Evolutionary conservation across 1,140 invertebrate genomes (phyloP), one percentile per base, ranked within the genome.

Genomic region (Drosophila azteca): DNA sequence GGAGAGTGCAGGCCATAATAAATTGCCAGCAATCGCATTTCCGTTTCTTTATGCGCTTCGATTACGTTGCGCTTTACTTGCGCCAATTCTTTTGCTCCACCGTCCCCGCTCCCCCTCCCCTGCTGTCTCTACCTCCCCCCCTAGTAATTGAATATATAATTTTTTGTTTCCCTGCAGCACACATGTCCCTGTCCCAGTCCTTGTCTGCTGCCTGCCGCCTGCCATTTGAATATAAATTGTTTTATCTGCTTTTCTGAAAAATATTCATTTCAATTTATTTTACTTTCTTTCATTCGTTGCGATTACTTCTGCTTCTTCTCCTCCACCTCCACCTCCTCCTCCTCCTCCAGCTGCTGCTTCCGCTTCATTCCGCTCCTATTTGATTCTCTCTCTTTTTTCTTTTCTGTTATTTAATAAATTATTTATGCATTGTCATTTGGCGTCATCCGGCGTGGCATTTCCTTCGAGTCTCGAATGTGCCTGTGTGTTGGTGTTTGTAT

Each of bases 221-320:
- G 76, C 61, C 84, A 88, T 88, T 88, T 88, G 83, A 89, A 89
- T 88, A 88, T 88, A 88, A 88, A 88, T 88, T 88, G 83, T 88
- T 88, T 88, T 85, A 77, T 87, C 79, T 87, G 63, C 78, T 75
- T 8, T 75, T 8, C 66, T 78, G 78, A 74, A 85, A 85, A 87
- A 87, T 88, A 87, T 87, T 87, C 83, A 88, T 87, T 87, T 88
- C 76, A 79, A 88, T 88, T 88, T 89, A 88, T 88, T 88, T 88
- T 67, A 73, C 63, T 77, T 73, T 66, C 57, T 49, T 31, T 61
- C 50, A 61, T 51, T 50, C 54, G 51, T 1, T 66, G 65, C 64
- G 51, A 69, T 68, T 57, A 45, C 66, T 66, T 58, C 43, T 45
- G 6, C 64, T 57, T 17, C 51, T 20, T 2, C 45, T 68, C 15